These are phyloP conservation scores for Xenus cinereus DNA, from an alignment of 2,113 vertebrate genomes.

Conservation along the genomic window DNA sequence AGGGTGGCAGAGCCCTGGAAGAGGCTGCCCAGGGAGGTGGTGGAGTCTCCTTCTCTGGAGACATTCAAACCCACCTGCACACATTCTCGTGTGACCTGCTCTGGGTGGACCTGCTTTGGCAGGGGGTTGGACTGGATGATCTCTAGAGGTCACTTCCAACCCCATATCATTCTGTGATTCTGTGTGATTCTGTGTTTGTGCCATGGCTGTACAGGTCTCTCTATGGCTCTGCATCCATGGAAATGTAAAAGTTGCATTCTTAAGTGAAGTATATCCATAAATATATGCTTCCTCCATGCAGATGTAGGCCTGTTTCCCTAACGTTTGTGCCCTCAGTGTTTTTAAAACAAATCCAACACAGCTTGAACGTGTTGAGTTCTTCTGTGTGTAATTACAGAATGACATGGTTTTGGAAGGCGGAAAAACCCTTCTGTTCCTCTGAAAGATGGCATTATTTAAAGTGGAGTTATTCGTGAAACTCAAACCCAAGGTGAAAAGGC, in stretches of 20 bases:
- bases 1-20: no score
- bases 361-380: not conserved
- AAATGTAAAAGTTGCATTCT: not conserved
- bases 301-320: not conserved
- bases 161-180: no score
- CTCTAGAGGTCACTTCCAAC: no score
- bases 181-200: not conserved
- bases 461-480: not conserved
- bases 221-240: accelerated
- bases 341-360: not conserved
- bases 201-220: not conserved
- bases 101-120: no score
- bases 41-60: no score
- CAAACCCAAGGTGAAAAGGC: not conserved
- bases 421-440: not conserved
- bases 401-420: not conserved
- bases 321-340: not conserved
- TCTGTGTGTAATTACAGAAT: not conserved
- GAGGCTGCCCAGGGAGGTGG: no score
- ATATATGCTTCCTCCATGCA: accelerated
- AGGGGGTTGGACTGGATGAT: no score
- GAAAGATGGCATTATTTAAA: not conserved
- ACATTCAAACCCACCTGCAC: no score
- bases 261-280: accelerated
- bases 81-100: no score